A percentile compares a stretch with the other conserved stretches of the same genome.
These are phyloP conservation scores for Nomada lathburiana DNA, from an alignment of 2,888 invertebrate genomes.

Conservation along the genomic window DNA sequence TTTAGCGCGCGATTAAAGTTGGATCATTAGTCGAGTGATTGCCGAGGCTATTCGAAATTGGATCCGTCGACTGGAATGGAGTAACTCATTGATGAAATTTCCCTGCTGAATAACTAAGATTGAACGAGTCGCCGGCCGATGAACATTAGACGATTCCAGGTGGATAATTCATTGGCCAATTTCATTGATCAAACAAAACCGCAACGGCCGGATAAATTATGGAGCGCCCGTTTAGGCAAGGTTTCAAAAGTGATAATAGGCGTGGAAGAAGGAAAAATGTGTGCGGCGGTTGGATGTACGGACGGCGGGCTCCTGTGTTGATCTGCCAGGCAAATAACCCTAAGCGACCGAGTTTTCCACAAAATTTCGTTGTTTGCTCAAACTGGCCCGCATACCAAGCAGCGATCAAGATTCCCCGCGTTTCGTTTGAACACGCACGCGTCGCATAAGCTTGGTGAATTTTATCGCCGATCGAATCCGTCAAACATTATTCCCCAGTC, in stretches of 20 bases:
- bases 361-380: constrained; percentile 73
- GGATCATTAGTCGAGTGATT: too few relatives aligned
- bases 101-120: too few relatives aligned
- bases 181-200: constrained; percentile 1
- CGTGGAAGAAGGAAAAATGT: constrained; percentile 10
- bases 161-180: background rate
- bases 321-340: constrained; percentile 67
- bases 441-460: constrained; percentile 12
- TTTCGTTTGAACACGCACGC: constrained; percentile 9
- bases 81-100: too few relatives aligned
- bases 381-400: constrained; percentile 74
- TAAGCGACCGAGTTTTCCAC: constrained; percentile 68
- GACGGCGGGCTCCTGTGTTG: constrained; percentile 60
- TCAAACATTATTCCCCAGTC: background rate
- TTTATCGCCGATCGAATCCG: constrained; percentile 36
- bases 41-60: too few relatives aligned
- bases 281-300: constrained; percentile 23
- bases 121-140: too few relatives aligned
- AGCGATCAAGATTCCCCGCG: constrained; percentile 55
- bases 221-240: constrained; percentile 7
- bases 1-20: background rate
- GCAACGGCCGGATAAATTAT: background rate
- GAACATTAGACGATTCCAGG: background rate
- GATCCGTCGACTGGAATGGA: too few relatives aligned
- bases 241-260: constrained; percentile 16